Evolutionary conservation across 2,888 invertebrate genomes (phyloP).

Genomic region (Trichopoda pennipes): DNA sequence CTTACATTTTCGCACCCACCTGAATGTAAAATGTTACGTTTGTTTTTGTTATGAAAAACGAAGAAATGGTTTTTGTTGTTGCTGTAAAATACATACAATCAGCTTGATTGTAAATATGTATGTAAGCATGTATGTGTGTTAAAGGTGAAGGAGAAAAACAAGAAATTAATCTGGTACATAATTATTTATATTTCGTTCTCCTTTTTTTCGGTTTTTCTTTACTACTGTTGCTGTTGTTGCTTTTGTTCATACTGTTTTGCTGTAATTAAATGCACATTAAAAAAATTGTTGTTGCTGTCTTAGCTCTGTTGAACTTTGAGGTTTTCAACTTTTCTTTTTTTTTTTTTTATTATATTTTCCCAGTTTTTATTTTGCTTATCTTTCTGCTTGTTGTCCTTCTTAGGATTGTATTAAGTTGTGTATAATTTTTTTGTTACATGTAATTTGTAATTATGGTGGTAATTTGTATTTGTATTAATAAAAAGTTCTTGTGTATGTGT

Average conservation of each 20-base stretch:
- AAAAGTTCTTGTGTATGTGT: too few species aligned
- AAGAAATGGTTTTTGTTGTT: not conserved
- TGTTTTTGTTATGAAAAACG: not conserved
- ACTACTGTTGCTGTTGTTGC: slow-evolving; percentile 17
- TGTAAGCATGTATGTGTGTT: not conserved
- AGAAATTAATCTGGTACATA: slow-evolving; percentile 26
- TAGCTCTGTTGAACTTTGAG: slow-evolving; percentile 66
- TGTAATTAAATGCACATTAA: slow-evolving; percentile 70
- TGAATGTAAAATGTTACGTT: slow-evolving; percentile 11
- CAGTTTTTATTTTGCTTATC: not conserved
- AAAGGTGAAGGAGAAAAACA: slow-evolving; percentile 6
- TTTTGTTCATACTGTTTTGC: slow-evolving; percentile 54
- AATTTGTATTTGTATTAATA: not conserved
- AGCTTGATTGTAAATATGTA: slow-evolving; percentile 12
- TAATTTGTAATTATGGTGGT: not conserved
- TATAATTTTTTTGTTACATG: not conserved
- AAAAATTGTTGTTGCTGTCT: slow-evolving; percentile 44
- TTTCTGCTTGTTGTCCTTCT: not conserved
- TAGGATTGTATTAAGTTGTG: not conserved
- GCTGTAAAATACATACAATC: slow-evolving; percentile 15
- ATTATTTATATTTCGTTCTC: slow-evolving; percentile 32
- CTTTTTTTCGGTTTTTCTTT: not conserved
- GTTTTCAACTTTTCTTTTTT: slow-evolving; percentile 40
- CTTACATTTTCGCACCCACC: slow-evolving; percentile 41
- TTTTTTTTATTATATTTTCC: not conserved